Conservation (phyloP, 1,140 invertebrate genomes). For the Chrysoperla carnea region DNA sequence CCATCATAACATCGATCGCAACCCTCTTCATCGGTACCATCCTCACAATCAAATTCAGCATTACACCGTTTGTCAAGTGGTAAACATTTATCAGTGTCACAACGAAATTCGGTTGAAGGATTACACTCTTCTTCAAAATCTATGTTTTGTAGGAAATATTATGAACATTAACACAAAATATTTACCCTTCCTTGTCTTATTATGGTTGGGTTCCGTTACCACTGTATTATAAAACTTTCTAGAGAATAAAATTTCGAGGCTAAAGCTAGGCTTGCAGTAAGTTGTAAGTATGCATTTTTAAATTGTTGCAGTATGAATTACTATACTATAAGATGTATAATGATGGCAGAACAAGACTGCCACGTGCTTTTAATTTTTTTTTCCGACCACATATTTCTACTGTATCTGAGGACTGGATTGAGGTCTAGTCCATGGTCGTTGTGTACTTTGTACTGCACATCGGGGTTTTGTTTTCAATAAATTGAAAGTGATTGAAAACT, state of each 20-base stretch:
- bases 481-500: too few species aligned
- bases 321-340: too few species aligned
- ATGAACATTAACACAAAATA: background rate
- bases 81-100: conserved; percentile 39
- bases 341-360: too few species aligned
- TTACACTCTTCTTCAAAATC: conserved; percentile 14
- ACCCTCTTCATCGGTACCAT: conserved; percentile 35
- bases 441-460: too few species aligned
- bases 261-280: too few species aligned
- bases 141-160: conserved; percentile 5
- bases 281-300: too few species aligned
- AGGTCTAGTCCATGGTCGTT: too few species aligned
- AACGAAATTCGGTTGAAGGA: conserved; percentile 21
- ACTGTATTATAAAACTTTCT: background rate
- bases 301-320: too few species aligned
- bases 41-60: conserved; percentile 34
- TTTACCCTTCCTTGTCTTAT: background rate
- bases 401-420: too few species aligned
- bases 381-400: too few species aligned
- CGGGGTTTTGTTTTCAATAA: too few species aligned
- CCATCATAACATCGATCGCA: conserved; percentile 26
- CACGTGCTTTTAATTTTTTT: too few species aligned
- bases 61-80: conserved; percentile 29
- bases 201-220: background rate
- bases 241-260: background rate